phyloP scores from a whole-genome alignment of 2,797 vertebrate species.

The Sebastes ruberrimus region DNA sequence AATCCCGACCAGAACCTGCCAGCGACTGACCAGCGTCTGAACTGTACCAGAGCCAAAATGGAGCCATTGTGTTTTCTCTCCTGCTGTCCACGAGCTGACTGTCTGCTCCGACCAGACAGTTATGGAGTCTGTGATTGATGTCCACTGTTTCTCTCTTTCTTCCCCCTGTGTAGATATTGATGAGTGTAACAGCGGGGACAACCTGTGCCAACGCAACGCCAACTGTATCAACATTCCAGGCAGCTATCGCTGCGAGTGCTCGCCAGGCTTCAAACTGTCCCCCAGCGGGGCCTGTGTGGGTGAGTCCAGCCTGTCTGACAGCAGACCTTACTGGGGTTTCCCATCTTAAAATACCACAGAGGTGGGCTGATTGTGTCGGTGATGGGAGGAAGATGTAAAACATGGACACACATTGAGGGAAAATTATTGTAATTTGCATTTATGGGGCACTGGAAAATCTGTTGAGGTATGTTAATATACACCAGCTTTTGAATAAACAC shows the following conservation, averaged over 20 bases:
- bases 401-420: background rate
- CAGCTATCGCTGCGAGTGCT: constrained; percentile 92
- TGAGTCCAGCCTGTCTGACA: constrained; percentile 76
- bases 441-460: background rate
- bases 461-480: background rate
- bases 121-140: constrained; percentile 62
- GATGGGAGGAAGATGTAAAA: background rate
- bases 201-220: constrained; percentile 90
- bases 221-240: constrained; percentile 94
- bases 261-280: constrained; percentile 90
- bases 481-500: background rate
- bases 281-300: constrained; percentile 91
- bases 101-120: constrained; percentile 43
- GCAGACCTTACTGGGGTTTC: background rate
- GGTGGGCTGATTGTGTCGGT: background rate
- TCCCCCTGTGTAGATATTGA: constrained; percentile 86
- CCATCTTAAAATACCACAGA: background rate
- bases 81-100: constrained; percentile 34
- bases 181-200: constrained; percentile 91
- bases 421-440: background rate
- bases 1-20: constrained; percentile 23
- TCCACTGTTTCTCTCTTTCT: constrained; percentile 26
- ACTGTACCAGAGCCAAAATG: constrained; percentile 37
- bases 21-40: constrained; percentile 10
- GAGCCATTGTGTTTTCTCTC: constrained; percentile 29